A percentile compares a stretch with the other conserved stretches of the same genome.
Evolutionary conservation across 2,888 invertebrate genomes (phyloP).

Genomic region (Steinernema hermaphroditum): DNA sequence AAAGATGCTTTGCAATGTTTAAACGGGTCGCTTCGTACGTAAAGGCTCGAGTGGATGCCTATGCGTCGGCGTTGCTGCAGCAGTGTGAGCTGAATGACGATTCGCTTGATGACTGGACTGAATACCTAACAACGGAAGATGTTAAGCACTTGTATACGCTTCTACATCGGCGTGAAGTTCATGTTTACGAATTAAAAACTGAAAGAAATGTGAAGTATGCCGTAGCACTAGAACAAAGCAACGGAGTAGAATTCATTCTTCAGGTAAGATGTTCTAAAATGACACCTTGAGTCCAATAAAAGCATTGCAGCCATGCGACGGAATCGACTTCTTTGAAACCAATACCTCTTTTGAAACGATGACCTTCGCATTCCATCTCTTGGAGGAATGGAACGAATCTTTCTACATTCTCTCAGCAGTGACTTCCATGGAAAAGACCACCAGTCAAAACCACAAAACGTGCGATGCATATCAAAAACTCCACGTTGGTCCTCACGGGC

Average conservation of each 20-base stretch:
- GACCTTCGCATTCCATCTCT: background rate
- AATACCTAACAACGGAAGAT: no score
- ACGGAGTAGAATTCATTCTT: background rate
- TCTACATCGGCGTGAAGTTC: no score
- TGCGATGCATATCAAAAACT: background rate
- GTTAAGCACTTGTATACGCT: no score
- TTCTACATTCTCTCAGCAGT: background rate
- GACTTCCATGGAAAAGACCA: no score
- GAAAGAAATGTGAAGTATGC: no score
- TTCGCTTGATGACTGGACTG: no score
- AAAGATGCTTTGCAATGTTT: no score
- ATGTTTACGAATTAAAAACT: no score
- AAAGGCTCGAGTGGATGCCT: background rate
- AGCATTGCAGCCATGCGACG: background rate
- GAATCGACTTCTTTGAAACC: background rate
- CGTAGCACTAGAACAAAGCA: background rate
- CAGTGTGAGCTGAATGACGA: no score
- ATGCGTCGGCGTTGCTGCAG: background rate
- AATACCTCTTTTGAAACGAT: background rate
- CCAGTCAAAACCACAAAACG: no score
- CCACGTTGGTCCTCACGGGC: background rate
- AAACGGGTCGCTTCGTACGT: background rate
- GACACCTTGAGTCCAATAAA: background rate
- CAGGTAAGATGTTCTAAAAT: background rate
- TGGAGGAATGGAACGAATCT: background rate